Percentiles rank a stretch among this genome's conserved stretches.
phyloP scores from a whole-genome alignment of 2,888 invertebrate species.

The Tetheella fluctuosa region DNA sequence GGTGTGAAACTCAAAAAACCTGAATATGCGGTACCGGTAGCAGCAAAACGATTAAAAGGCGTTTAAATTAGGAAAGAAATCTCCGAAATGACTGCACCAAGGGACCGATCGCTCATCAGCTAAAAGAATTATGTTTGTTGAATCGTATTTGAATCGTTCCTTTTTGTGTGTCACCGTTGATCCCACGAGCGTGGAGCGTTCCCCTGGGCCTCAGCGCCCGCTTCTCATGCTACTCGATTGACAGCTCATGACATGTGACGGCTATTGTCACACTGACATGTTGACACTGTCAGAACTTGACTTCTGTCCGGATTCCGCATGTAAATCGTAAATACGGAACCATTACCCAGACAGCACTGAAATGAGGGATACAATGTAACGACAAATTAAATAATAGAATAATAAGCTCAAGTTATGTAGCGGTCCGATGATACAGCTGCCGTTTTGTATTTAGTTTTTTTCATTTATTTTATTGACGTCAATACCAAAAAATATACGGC shows the following conservation, averaged over 20 bases:
- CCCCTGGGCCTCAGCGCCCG: conserved; percentile 59
- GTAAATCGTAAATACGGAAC: conserved; percentile 79
- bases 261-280: conserved; percentile 80
- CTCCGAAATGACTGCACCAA: conserved; percentile 34
- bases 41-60: conserved; percentile 1
- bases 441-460: conserved; percentile 34
- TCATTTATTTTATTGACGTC: conserved; percentile 44
- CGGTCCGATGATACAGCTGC: conserved; percentile 62
- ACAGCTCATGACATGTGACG: conserved; percentile 78
- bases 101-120: conserved; percentile 70
- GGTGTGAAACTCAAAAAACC: conserved; percentile 19
- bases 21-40: conserved; percentile 12
- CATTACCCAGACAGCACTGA: conserved; percentile 60
- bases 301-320: conserved; percentile 81
- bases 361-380: conserved; percentile 66
- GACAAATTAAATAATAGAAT: conserved; percentile 83
- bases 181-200: conserved; percentile 56
- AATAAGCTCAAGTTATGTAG: conserved; percentile 61
- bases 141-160: conserved; percentile 40
- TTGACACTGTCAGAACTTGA: conserved; percentile 82
- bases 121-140: conserved; percentile 60
- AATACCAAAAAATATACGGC: conserved; percentile 30
- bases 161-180: conserved; percentile 48
- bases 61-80: neutral
- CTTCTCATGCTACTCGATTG: conserved; percentile 78